Base-by-base conservation (phyloP, 2,113 vertebrate genomes). In the Oncorhynchus nerka region DNA sequence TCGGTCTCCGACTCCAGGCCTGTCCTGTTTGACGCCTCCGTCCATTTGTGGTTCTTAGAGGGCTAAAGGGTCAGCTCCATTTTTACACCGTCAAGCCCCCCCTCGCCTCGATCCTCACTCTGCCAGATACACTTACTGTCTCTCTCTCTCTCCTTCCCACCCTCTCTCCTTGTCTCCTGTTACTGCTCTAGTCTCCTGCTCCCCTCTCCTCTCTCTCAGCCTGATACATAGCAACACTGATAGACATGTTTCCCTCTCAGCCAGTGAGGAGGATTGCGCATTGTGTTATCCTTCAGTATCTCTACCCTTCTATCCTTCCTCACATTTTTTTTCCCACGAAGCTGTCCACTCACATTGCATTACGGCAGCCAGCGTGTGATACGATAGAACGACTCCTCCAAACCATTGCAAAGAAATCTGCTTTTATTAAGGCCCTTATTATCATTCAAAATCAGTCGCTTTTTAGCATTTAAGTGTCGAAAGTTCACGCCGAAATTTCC, bases 391-490 rank as follows among this genome's bases (percentile, higher is more conserved):
- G 51, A 19, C 51, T 55, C 51, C 51, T 93, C 71, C 75, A 28
- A 93, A 90, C 92, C 89, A 91, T 92, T 88, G 88, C 89, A 76
- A 87, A 81, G 81, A 55, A 86, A 92, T 93, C 92, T 89, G 86
- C 90, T 93, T 90, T 91, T 91, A 93, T 94, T 94, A 93, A 85
- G 84, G 83, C 51, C 77, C 79, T 90, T 90, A 93, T 93, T 93
- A 92, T 93, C 92, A 93, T 92, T 87, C 84, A 87, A 91, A 92
- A 93, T 93, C 92, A 90, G 90, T 91, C 78, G 86, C 87, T 86
- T 93, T 92, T 93, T 93, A 93, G 86, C 92, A 92, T 92, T 93
- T 93, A 94, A 94, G 93, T 92, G 92, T 92, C 83, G 86, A 92
- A 90, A 90, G 92, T 93, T 94, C 92, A 91, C 74, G 74, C 83